These are phyloP conservation scores for Oenanthe oenanthe DNA, from an alignment of 2,113 vertebrate genomes.

Conservation along the genomic window DNA sequence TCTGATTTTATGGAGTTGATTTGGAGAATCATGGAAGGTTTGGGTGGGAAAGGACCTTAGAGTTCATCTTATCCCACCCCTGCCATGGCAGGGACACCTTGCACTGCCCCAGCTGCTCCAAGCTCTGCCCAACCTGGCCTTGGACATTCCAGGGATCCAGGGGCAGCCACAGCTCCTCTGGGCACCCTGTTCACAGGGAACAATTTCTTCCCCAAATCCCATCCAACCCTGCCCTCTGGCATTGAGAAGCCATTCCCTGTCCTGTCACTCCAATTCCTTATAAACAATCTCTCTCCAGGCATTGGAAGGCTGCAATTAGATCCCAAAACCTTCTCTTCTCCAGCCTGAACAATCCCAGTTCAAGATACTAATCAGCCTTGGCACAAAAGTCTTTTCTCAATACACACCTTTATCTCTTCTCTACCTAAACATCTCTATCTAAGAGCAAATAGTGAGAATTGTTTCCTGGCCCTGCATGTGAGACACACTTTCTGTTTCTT, in stretches of 20 bases:
- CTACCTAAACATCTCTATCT: not conserved
- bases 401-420: not conserved
- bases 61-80: no score
- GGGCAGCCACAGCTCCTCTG: not conserved
- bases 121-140: fast-evolving
- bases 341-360: not conserved
- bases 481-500: not conserved
- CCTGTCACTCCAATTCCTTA: not conserved
- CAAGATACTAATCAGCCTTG: not conserved
- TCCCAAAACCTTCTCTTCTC: not conserved
- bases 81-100: not conserved
- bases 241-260: not conserved
- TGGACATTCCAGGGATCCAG: not conserved
- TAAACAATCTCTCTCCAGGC: not conserved
- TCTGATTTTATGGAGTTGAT: no score
- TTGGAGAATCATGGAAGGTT: no score
- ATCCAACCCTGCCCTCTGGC: fast-evolving
- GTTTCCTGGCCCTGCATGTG: not conserved
- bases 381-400: not conserved
- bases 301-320: not conserved
- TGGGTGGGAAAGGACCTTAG: no score
- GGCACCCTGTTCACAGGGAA: not conserved
- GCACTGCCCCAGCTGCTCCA: fast-evolving
- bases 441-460: not conserved
- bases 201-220: not conserved